A percentile compares a stretch with the other conserved stretches of the same genome.
phyloP scores from a whole-genome alignment of 2,797 vertebrate genomes.

The Pseudopleuronectes americanus region DNA sequence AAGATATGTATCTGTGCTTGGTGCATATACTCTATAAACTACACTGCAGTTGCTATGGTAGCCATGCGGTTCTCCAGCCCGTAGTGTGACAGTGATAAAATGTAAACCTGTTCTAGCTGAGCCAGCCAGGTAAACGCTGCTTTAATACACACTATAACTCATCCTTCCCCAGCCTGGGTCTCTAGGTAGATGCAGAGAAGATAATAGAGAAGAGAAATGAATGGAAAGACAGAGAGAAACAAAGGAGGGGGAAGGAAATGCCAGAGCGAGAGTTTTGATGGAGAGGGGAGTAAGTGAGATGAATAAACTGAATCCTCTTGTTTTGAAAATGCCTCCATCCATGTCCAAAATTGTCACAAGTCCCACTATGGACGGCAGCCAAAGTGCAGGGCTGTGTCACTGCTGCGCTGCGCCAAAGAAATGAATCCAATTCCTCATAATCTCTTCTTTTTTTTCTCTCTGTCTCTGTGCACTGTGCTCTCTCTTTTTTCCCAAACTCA shows the following conservation, averaged over 20 bases:
- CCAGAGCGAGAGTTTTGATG: conserved; percentile 22
- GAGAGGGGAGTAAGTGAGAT: conserved; percentile 44
- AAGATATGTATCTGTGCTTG: conserved; percentile 16
- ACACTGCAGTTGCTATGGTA: conserved; percentile 54
- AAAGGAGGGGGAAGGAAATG: conserved; percentile 4
- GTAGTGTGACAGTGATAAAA: conserved; percentile 67
- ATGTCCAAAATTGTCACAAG: conserved; percentile 50
- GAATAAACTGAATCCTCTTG: conserved; percentile 52
- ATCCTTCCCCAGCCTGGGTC: conserved; percentile 55
- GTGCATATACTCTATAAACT: conserved; percentile 25
- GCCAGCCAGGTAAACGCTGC: conserved; percentile 74
- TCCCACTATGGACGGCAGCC: conserved; percentile 45
- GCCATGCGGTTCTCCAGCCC: conserved; percentile 25
- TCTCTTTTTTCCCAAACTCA: conserved; percentile 61
- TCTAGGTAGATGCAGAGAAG: conserved; percentile 62
- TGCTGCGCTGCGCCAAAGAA: conserved; percentile 40
- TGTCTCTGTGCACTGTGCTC: conserved; percentile 43
- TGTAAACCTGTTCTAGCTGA: conserved; percentile 59
- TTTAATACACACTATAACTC: conserved; percentile 77
- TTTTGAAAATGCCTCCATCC: conserved; percentile 66
- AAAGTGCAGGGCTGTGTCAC: conserved; percentile 54
- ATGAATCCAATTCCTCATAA: conserved; percentile 70
- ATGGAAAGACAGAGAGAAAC: conserved; percentile 30
- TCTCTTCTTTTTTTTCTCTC: conserved; percentile 9
- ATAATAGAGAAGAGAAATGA: conserved; percentile 71